phyloP scores from a whole-genome alignment of 2,888 invertebrate genomes.

The Caenorhabditis sp. region DNA sequence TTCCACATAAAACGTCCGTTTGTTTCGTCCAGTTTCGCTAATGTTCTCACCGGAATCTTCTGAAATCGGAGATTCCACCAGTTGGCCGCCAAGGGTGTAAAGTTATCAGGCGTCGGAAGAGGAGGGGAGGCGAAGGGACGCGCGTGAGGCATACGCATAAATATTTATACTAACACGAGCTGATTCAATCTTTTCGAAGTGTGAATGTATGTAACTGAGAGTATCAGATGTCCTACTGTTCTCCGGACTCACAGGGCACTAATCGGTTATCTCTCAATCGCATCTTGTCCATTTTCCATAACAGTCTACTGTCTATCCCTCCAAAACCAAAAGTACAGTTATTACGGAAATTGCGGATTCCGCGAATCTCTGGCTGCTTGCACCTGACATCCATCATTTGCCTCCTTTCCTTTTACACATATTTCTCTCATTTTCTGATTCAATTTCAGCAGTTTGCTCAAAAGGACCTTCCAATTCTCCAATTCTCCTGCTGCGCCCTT shows the following conservation, averaged over 20 bases:
- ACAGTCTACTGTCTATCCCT: background rate
- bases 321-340: background rate
- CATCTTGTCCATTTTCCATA: background rate
- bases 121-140: background rate
- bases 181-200: slow-evolving; percentile 9
- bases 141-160: slow-evolving; percentile 22
- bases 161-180: slow-evolving; percentile 34
- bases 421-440: background rate
- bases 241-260: background rate
- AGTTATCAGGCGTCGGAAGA: slow-evolving; percentile 23
- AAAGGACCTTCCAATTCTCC: slow-evolving; percentile 1
- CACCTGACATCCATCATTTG: too few species aligned
- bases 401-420: background rate
- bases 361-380: background rate
- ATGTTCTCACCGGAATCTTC: background rate
- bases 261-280: slow-evolving; percentile 11
- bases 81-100: slow-evolving; percentile 13
- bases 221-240: background rate
- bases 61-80: slow-evolving; percentile 39
- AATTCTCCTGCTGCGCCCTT: background rate
- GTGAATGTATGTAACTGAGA: too few species aligned
- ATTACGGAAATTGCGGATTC: too few species aligned
- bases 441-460: slow-evolving; percentile 4
- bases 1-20: background rate
- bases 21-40: too few species aligned